These are phyloP conservation scores for Columba livia DNA, from an alignment of 2,113 vertebrate genomes.

Conservation along the genomic window DNA sequence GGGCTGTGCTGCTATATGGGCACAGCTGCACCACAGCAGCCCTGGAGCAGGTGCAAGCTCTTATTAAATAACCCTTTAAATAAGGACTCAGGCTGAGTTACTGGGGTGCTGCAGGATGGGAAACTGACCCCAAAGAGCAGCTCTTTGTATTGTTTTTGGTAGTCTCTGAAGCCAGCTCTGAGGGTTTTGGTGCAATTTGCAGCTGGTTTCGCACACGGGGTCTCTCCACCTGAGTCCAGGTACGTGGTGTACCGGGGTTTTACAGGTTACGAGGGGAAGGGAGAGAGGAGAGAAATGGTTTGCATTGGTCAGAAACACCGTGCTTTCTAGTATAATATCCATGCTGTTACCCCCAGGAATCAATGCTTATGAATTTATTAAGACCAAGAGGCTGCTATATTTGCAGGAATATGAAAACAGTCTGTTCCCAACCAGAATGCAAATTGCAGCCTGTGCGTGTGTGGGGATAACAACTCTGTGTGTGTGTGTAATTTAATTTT, in stretches of 20 bases:
- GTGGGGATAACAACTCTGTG: not conserved
- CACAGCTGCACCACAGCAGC: not conserved
- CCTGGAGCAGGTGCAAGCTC: not conserved
- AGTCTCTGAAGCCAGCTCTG: not conserved
- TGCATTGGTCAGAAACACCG: not conserved
- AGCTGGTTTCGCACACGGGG: rapidly evolving
- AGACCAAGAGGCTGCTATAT: not conserved
- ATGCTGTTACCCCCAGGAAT: not conserved
- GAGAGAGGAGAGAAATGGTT: not conserved
- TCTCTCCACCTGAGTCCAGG: rapidly evolving
- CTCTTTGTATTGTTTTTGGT: rapidly evolving
- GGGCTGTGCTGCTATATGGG: not conserved
- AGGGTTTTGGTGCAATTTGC: not conserved
- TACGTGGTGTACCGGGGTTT: not conserved
- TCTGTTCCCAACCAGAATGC: not conserved
- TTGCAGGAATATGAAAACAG: not conserved
- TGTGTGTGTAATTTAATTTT: not conserved
- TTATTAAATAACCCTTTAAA: not conserved
- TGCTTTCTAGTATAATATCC: not conserved
- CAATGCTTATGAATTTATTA: not conserved
- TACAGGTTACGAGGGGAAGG: not conserved
- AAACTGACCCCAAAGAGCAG: rapidly evolving
- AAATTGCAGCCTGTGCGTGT: not conserved
- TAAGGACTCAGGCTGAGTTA: rapidly evolving
- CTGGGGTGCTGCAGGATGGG: too few species aligned